Percentiles rank a stretch among this genome's conserved stretches.
Evolutionary conservation across 2,888 invertebrate species (phyloP).

Genomic region (Nemotelus pantherinus): DNA sequence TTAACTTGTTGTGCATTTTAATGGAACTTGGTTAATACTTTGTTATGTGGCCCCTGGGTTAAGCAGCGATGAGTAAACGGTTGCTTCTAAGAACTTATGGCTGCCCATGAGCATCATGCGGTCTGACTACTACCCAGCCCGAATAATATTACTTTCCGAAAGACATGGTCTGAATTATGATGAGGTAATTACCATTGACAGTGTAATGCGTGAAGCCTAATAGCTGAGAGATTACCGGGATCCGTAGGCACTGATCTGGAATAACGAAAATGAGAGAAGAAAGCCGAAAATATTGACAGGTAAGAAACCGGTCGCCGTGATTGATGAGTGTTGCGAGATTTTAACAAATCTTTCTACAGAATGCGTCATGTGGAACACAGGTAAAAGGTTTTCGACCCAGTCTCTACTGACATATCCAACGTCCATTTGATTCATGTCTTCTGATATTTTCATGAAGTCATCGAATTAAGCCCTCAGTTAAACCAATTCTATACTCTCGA

Average conservation of each 20-base stretch:
- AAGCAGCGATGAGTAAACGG: neutral
- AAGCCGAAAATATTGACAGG: neutral
- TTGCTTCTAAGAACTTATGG: neutral
- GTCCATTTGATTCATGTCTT: no score
- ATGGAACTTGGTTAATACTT: slow-evolving; percentile 49
- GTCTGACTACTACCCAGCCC: slow-evolving; percentile 32
- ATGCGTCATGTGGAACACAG: no score
- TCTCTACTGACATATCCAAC: no score
- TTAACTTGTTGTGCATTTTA: slow-evolving; percentile 52
- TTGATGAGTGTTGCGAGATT: neutral
- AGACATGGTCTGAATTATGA: slow-evolving; percentile 50
- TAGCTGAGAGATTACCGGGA: slow-evolving; percentile 14
- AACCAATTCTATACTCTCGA: no score
- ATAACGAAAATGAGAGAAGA: neutral
- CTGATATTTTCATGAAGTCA: no score
- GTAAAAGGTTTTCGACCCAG: no score
- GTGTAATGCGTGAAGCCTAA: slow-evolving; percentile 31
- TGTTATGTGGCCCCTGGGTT: neutral
- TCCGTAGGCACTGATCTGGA: neutral
- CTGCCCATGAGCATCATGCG: neutral
- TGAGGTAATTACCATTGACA: slow-evolving; percentile 51
- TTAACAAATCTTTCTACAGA: neutral
- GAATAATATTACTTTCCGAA: slow-evolving; percentile 46
- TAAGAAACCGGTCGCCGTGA: neutral
- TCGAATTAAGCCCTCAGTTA: no score